Conservation (phyloP, 2,888 invertebrate species). For the Girardia tigrina region DNA sequence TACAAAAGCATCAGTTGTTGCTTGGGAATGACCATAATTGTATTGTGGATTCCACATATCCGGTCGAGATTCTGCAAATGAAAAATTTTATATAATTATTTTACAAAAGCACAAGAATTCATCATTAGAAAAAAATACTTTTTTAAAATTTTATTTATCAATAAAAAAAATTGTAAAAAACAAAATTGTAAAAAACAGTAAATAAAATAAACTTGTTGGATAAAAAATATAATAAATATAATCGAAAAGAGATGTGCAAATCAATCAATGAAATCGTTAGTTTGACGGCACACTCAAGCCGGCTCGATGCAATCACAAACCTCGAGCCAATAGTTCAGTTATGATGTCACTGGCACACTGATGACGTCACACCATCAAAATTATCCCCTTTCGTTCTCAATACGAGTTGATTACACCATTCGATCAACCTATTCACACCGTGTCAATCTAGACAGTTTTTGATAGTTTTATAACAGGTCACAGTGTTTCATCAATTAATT, state of each 20-base stretch:
- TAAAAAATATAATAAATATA: too few relatives aligned
- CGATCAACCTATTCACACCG: background rate
- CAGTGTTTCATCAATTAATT: background rate
- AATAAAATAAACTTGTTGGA: too few relatives aligned
- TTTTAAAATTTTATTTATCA: too few relatives aligned
- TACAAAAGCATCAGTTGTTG: constrained; percentile 15
- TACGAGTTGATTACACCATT: background rate
- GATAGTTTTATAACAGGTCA: background rate
- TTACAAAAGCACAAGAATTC: too few relatives aligned
- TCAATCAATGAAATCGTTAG: background rate
- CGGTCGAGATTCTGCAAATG: constrained; percentile 5
- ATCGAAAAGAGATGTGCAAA: background rate
- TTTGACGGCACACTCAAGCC: background rate
- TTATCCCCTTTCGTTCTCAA: background rate
- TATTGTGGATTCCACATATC: constrained; percentile 18
- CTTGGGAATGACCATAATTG: constrained; percentile 15
- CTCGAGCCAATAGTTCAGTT: background rate
- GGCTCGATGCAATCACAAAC: background rate
- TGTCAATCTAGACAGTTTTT: background rate
- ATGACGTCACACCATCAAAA: background rate
- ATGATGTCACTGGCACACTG: background rate
- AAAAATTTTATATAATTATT: too few relatives aligned
- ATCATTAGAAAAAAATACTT: too few relatives aligned
- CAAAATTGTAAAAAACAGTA: too few relatives aligned
- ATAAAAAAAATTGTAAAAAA: too few relatives aligned